Evolutionary conservation across 2,888 invertebrate genomes (phyloP), one percentile per base, ranked within the genome.

Genomic region (Hanleya hanleyi): DNA sequence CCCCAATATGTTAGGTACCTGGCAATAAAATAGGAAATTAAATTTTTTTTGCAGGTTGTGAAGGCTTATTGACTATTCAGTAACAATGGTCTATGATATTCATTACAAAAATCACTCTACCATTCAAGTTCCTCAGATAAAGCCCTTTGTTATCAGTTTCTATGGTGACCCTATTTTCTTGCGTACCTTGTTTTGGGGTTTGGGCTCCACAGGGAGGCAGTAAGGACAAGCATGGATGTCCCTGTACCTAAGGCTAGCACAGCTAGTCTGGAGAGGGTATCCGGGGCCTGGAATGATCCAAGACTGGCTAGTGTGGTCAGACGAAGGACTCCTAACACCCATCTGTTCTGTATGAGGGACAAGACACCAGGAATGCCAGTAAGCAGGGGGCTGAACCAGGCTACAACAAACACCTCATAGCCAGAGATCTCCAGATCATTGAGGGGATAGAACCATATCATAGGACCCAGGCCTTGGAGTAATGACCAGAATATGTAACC

Each of bases 371-470:
- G 77, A 75, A 83, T 77, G 33, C 80, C 75, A 73, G 73, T 70
- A 61, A 71, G 64, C 5, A 81, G 18, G 15, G 38, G 66, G 47
- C 86, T 81, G 37, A 90, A 85, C 83, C 89, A 86, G 1, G 85
- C 77, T 0, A 77, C 82, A 37, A 87, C 87, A 81, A 87, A 90
- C 1, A 83, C 86, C 82, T 91, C 91, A 83, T 90, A 91, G 36
- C 91, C 91, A 2, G 90, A 88, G 36, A 91, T 87, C 67, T 90
- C 90, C 41, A 91, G 79, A 75, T 90, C 88, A 81, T 91, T 91
- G 18, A 91, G 81, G 9, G 91, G 91, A 77, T 89, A 91, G 77
- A 91, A 91, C 91, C 91, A 91, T 49, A 91, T 90, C 89, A 90
- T 88, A 0, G 90, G 89, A 6, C 86, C 87, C 38, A 91, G 77